phyloP scores from a whole-genome alignment of 2,113 vertebrate species.

The Empidonax alnorum region DNA sequence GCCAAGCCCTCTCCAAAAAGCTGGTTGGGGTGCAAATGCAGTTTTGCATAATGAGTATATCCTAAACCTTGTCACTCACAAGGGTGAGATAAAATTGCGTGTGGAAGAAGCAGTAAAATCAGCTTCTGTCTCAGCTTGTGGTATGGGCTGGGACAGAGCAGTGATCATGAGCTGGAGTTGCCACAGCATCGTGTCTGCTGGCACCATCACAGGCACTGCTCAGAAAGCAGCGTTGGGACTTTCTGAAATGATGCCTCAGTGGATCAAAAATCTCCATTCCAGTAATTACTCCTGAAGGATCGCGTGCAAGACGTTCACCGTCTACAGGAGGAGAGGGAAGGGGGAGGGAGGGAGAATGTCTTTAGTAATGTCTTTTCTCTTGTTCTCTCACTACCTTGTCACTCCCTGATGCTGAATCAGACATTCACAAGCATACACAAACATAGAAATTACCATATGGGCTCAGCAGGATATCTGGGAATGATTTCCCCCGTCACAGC shows the following conservation, averaged over 20 bases:
- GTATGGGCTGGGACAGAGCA: not conserved
- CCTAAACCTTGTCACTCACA: not conserved
- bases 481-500: not conserved
- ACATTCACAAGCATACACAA: not conserved
- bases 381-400: not conserved
- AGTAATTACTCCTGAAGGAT: not conserved
- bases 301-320: not conserved
- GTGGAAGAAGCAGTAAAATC: not conserved
- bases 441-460: not conserved
- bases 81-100: not conserved
- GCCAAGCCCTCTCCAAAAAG: not conserved
- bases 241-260: not conserved
- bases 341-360: not conserved
- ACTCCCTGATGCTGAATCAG: not conserved
- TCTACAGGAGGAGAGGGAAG: not conserved
- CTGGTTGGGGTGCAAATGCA: not conserved
- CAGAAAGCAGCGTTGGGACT: not conserved
- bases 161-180: not conserved
- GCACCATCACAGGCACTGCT: not conserved
- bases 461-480: constrained; percentile 11
- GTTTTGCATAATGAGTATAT: not conserved
- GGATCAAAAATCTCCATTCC: not conserved
- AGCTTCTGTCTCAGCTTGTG: not conserved
- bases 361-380: not conserved
- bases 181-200: not conserved